These are phyloP conservation scores for Drosophila takahashii DNA, from an alignment of 1,140 invertebrate genomes.

Conservation along the genomic window DNA sequence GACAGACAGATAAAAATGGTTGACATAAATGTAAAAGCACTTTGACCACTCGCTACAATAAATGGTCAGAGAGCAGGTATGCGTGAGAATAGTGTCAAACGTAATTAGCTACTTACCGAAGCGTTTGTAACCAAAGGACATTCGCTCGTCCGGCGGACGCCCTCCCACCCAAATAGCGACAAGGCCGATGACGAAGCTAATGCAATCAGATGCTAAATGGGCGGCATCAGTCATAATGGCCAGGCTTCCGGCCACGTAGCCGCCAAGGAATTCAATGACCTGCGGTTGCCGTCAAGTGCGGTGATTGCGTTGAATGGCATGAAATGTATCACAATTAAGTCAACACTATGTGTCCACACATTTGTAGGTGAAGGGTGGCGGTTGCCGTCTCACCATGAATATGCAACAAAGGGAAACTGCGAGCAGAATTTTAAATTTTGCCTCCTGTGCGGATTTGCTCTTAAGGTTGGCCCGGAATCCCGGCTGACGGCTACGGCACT, in stretches of 20 bases:
- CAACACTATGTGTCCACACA: conserved; percentile 9
- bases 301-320: conserved; percentile 19
- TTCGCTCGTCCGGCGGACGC: conserved; percentile 88
- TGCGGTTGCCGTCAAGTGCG: conserved; percentile 68
- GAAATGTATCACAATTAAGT: conserved; percentile 72
- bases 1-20: background rate
- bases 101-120: conserved; percentile 87
- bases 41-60: no score
- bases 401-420: conserved; percentile 87
- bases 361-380: background rate
- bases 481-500: conserved; percentile 58
- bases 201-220: conserved; percentile 93
- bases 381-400: conserved; percentile 87
- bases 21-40: no score
- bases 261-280: conserved; percentile 90
- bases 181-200: conserved; percentile 92
- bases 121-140: conserved; percentile 93
- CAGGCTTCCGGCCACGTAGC: conserved; percentile 91
- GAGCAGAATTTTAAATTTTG: conserved; percentile 86
- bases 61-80: background rate
- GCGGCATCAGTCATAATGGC: conserved; percentile 94
- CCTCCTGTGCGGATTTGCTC: conserved; percentile 85
- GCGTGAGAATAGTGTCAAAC: conserved; percentile 62
- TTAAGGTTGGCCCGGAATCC: conserved; percentile 83
- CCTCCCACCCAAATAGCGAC: conserved; percentile 90